A percentile compares a stretch with the other conserved stretches of the same genome.
phyloP scores from a whole-genome alignment of 2,888 invertebrate species.

The Parnassius orleans region DNA sequence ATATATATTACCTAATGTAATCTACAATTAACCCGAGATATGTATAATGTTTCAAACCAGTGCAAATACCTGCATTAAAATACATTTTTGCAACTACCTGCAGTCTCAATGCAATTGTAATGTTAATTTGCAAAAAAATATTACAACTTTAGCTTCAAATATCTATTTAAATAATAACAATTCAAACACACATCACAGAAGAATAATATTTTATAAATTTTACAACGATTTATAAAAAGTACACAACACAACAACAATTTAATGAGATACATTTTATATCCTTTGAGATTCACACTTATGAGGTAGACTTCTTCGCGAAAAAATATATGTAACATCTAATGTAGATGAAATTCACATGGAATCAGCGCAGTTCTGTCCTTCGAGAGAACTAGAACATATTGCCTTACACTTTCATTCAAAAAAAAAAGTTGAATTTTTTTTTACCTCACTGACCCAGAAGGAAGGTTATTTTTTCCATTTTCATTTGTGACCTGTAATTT shows the following conservation, averaged over 20 bases:
- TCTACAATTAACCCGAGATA: slow-evolving; percentile 67
- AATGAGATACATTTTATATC: slow-evolving; percentile 12
- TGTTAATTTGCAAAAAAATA: not conserved
- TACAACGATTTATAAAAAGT: slow-evolving; percentile 54
- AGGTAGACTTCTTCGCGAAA: slow-evolving; percentile 3
- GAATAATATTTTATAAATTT: slow-evolving; percentile 36
- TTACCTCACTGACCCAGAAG: no score
- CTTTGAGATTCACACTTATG: not conserved
- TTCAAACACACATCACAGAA: slow-evolving; percentile 13
- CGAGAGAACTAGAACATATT: no score
- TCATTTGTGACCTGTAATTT: no score
- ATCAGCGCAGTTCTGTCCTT: no score
- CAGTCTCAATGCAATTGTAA: not conserved
- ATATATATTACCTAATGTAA: slow-evolving; percentile 11
- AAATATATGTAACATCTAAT: no score
- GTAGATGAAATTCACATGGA: no score
- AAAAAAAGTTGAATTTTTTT: no score
- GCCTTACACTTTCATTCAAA: no score
- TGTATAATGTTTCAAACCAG: slow-evolving; percentile 46
- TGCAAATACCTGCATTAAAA: slow-evolving; percentile 14
- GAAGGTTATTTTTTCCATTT: no score
- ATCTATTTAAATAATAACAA: slow-evolving; percentile 4
- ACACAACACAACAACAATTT: slow-evolving; percentile 57
- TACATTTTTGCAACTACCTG: slow-evolving; percentile 19
- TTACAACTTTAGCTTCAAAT: not conserved